Evolutionary conservation across 2,797 vertebrate species (phyloP), one percentile per base, ranked within the genome.

Genomic region (Leptoclinus maculatus): DNA sequence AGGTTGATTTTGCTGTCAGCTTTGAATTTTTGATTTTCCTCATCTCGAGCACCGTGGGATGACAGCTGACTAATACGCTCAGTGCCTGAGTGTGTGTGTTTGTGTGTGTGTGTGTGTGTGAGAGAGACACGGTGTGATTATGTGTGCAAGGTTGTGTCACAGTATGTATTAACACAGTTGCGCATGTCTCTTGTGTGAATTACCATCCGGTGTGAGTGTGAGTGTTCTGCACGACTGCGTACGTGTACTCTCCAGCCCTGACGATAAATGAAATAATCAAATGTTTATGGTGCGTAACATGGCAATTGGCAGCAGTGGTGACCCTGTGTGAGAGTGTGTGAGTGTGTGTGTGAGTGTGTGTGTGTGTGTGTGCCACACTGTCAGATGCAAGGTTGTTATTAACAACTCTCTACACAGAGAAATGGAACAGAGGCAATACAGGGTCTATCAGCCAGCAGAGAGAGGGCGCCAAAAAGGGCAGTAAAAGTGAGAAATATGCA

Each of bases 221-320:
- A 66, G 54, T 41, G n/a, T 80, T 71, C 36, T 64, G 56, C 49
- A 39, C 4, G 3, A 12, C 47, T 25, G 36, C 3, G 3, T 58
- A 57, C 68, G 65, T 73, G 68, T 73, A 34, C 83, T 87, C 72
- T 84, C 63, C 16, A n/a, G 70, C 71, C 70, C 72, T 71, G 74
- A 79, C 60, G 63, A 87, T 85, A 87, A 87, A 87, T 87, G 81
- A 90, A 90, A 89, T 89, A 88, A 90, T 89, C 85, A 87, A 86
- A 88, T 86, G 83, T 87, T 92, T 88, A 89, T 86, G 78, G 65
- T 76, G 86, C 67, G 73, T 89, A 83, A 92, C 88, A 92, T 88
- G 80, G 85, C 83, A 88, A 67, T 81, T 91, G 84, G 84, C 88
- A 87, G 83, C 82, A 81, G 80, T 87, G 80, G 83, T 83, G 87